These are phyloP conservation scores for Anthopleura xanthogrammica DNA, from an alignment of 92 coral and sea anemone species.

Conservation along the genomic window DNA sequence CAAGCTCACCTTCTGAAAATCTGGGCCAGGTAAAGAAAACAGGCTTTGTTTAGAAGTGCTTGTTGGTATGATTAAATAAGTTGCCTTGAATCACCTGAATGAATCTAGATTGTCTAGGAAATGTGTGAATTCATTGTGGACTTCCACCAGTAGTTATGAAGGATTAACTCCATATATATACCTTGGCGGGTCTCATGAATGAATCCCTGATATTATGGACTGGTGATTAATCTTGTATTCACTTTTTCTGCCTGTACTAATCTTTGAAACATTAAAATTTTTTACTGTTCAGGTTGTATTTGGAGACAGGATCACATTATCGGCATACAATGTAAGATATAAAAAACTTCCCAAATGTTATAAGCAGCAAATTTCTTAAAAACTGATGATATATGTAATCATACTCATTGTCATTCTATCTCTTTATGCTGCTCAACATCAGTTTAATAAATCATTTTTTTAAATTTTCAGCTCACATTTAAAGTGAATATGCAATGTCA, in stretches of 20 bases:
- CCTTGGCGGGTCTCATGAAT: too few species aligned
- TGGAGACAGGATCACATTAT: conserved; percentile 92
- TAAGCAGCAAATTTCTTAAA: too few species aligned
- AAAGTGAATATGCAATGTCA: conserved; percentile 27
- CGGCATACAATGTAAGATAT: conserved; percentile 85
- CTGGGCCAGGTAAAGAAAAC: conserved; percentile 81
- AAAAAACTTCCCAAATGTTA: neutral
- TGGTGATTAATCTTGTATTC: neutral
- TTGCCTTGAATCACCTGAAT: too few species aligned
- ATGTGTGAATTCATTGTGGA: too few species aligned
- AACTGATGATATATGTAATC: too few species aligned
- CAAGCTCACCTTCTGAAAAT: conserved; percentile 85
- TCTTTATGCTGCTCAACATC: neutral
- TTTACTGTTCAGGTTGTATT: conserved; percentile 83
- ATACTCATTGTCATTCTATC: neutral
- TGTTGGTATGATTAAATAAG: too few species aligned
- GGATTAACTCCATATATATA: too few species aligned
- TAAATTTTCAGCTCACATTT: conserved; percentile 57
- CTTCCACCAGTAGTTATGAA: too few species aligned
- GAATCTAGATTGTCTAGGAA: too few species aligned
- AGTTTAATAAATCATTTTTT: neutral
- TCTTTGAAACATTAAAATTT: neutral
- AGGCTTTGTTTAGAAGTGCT: too few species aligned
- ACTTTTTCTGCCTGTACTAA: neutral
- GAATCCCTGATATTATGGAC: too few species aligned